These are phyloP conservation scores for Aquatica leii DNA, from an alignment of 2,888 invertebrate species.

Conservation along the genomic window DNA sequence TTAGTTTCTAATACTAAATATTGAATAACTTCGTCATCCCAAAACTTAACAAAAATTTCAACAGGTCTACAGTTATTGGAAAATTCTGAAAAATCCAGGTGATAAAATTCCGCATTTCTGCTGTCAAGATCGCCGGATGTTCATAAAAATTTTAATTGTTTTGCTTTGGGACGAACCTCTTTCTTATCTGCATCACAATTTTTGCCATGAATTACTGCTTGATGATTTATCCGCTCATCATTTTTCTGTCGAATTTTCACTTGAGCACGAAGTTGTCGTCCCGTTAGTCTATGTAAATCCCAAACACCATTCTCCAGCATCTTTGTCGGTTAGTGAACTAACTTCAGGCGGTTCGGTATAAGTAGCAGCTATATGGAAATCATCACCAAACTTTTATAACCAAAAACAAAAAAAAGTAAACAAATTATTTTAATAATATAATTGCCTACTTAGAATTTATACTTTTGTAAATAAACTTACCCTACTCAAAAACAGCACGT, in stretches of 20 bases:
- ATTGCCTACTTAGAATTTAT: too few relatives aligned
- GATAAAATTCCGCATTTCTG: neutral
- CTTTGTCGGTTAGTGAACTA: neutral
- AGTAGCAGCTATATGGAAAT: neutral
- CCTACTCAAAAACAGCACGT: too few relatives aligned
- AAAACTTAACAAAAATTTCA: slow-evolving; percentile 6
- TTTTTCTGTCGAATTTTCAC: too few relatives aligned
- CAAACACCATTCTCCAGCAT: too few relatives aligned
- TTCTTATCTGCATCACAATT: neutral
- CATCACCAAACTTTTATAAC: too few relatives aligned
- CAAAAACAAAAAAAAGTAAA: too few relatives aligned
- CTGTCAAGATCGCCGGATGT: neutral
- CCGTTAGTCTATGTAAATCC: too few relatives aligned
- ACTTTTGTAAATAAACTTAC: too few relatives aligned
- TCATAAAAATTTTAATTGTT: neutral
- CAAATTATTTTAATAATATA: too few relatives aligned
- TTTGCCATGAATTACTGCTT: neutral
- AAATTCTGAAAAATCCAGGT: neutral
- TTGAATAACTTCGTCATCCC: slow-evolving; percentile 4
- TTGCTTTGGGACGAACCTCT: too few relatives aligned
- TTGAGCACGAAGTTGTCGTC: neutral
- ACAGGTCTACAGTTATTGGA: neutral
- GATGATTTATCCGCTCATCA: too few relatives aligned
- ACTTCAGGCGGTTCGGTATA: neutral
- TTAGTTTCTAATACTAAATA: slow-evolving; percentile 6